Percentiles rank a stretch among this genome's conserved stretches.
Conservation (phyloP, 2,888 invertebrate species). For the Drosophila setosimentum region DNA sequence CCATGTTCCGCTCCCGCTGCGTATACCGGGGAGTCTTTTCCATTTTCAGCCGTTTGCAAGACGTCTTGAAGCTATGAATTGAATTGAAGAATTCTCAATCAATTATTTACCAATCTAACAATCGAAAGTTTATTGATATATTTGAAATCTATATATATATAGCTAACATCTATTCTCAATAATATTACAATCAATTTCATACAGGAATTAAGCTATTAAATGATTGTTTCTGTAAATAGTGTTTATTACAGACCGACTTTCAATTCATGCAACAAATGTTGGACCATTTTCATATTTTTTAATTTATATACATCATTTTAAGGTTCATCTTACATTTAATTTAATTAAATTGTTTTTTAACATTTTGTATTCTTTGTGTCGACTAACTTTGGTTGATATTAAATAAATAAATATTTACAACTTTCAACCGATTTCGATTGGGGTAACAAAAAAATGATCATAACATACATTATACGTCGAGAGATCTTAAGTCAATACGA, state of each 20-base stretch:
- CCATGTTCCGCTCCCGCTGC: conserved; percentile 85
- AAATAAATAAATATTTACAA: background rate
- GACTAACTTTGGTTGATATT: too few relatives aligned
- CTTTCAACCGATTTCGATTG: background rate
- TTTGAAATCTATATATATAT: background rate
- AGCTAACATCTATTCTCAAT: background rate
- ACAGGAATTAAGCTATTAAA: too few relatives aligned
- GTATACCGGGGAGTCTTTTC: conserved; percentile 85
- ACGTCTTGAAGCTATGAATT: conserved; percentile 81
- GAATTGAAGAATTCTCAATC: background rate
- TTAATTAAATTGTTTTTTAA: too few relatives aligned
- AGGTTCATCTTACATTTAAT: too few relatives aligned
- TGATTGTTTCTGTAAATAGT: too few relatives aligned
- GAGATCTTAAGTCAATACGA: background rate
- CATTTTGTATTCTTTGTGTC: too few relatives aligned
- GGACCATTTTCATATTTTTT: too few relatives aligned
- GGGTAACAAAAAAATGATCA: too few relatives aligned
- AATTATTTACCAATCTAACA: background rate
- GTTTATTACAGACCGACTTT: too few relatives aligned
- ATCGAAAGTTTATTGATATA: background rate
- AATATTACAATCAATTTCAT: background rate
- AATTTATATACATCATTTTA: too few relatives aligned
- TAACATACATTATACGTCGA: too few relatives aligned
- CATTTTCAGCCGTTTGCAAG: conserved; percentile 84
- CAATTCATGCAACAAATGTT: too few relatives aligned